phyloP scores from a whole-genome alignment of 2,888 invertebrate species.

The Agrochola lychnidis region DNA sequence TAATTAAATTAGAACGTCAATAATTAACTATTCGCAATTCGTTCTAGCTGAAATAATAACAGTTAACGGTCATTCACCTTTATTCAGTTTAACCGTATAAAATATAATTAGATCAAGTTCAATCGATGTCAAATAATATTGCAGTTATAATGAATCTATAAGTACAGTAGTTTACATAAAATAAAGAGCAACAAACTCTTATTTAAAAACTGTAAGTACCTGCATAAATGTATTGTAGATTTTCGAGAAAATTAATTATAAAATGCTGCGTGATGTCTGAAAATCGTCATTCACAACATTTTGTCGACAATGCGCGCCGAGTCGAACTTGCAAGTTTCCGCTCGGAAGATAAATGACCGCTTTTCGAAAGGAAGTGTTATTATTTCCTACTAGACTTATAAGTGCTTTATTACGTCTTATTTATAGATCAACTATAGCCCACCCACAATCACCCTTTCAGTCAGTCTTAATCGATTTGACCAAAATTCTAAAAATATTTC shows the following conservation, averaged over 20 bases:
- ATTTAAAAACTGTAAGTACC: neutral
- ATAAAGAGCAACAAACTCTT: neutral
- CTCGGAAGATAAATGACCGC: slow-evolving; percentile 73
- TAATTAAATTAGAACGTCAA: slow-evolving; percentile 16
- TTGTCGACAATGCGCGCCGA: slow-evolving; percentile 25
- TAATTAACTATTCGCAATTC: neutral
- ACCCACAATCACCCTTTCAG: slow-evolving; percentile 49
- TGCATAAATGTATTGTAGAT: too few species aligned
- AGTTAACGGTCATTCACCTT: slow-evolving; percentile 16
- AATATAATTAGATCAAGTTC: slow-evolving; percentile 1
- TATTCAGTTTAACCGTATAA: neutral
- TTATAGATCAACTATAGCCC: slow-evolving; percentile 49
- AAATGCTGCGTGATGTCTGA: neutral
- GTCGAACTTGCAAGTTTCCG: slow-evolving; percentile 71
- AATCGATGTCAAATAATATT: neutral
- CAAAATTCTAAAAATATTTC: slow-evolving; percentile 30
- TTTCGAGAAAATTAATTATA: neutral
- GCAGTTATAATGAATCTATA: neutral
- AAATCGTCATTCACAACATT: neutral
- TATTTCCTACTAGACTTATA: slow-evolving; percentile 74
- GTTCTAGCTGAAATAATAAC: slow-evolving; percentile 4
- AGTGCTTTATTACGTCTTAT: slow-evolving; percentile 67
- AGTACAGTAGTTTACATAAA: neutral
- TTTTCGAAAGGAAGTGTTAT: slow-evolving; percentile 79
- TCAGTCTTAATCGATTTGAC: slow-evolving; percentile 36